Evolutionary conservation across 1,140 invertebrate species (phyloP), one percentile per base, ranked within the genome.

Genomic region (Coelopa frigida): DNA sequence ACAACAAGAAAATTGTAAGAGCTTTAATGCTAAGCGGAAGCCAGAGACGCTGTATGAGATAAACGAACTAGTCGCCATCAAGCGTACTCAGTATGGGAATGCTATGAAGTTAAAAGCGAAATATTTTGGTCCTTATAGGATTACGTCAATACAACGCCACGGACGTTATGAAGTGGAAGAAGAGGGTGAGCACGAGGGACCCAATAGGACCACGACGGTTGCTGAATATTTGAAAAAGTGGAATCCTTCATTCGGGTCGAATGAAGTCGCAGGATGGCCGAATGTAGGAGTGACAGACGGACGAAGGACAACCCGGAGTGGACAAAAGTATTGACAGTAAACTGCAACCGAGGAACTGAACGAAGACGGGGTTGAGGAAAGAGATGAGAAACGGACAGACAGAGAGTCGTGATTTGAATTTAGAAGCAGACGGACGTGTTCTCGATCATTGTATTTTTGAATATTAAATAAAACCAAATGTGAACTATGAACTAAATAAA

Each of bases 31-130:
- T 7, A 40, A 40, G 14, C 11, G 64, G 20, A 62, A 60, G 18
- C 17, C 39, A 44, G 37, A 48, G 12, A 47, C 18, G n/a, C 33
- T 41, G 14, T 70, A 69, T 45, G 43, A 57, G 11, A 49, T 52
- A 11, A 58, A 56, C 18, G 64, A 71, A 44, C 18, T 65, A 35
- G 61, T 70, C 7, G 68, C 61, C 10, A 71, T 70, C 5, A 61
- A 65, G 44, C 35, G 59, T 33, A 69, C 70, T 1, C 65, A 70
- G 29, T 59, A 59, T 47, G 52, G 51, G 3, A 31, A 48, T 18
- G 66, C 59, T 5, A 21, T 60, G 10, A 72, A 72, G 39, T 17
- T 72, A 6, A 49, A 56, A 14, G 48, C 46, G 12, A 70, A 70
- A 31, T 72, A 51, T 48, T 39, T 72, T 14, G 69, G 64, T 14